These are phyloP conservation scores for Sinopyrophorus schimmeli DNA, from an alignment of 2,888 invertebrate species.

Conservation along the genomic window DNA sequence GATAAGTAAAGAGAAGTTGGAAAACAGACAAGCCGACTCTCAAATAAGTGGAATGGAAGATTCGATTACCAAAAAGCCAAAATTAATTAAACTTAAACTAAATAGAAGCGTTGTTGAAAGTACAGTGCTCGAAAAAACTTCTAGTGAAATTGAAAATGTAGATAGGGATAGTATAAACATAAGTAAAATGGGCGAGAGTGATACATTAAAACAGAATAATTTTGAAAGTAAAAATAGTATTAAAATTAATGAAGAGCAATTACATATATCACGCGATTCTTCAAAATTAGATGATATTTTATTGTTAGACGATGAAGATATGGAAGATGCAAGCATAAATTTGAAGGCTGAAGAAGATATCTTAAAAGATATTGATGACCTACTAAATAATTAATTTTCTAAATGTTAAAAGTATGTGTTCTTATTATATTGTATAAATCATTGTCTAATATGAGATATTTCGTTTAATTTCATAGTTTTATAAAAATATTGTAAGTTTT, in stretches of 20 bases:
- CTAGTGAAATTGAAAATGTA: neutral
- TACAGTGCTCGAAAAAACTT: conserved; percentile 6
- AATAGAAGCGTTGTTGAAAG: conserved; percentile 12
- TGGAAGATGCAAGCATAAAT: conserved; percentile 43
- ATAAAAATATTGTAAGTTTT: too few relatives aligned
- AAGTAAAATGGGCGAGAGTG: too few relatives aligned
- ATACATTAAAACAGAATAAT: too few relatives aligned
- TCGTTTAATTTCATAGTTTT: too few relatives aligned
- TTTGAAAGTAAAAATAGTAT: neutral
- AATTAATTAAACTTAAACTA: conserved; percentile 17
- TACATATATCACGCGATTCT: conserved; percentile 23
- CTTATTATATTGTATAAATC: too few relatives aligned
- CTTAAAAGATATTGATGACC: conserved; percentile 54
- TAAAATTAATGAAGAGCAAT: neutral
- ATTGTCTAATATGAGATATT: too few relatives aligned
- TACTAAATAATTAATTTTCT: conserved; percentile 50
- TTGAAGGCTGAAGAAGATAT: conserved; percentile 52
- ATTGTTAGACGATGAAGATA: conserved; percentile 49
- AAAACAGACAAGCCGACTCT: conserved; percentile 20
- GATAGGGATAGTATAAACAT: too few relatives aligned
- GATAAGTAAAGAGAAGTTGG: too few relatives aligned
- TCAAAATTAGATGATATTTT: conserved; percentile 47
- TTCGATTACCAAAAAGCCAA: conserved; percentile 26
- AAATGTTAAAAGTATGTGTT: too few relatives aligned
- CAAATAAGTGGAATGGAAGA: conserved; percentile 16